Base-by-base conservation (phyloP, 2,113 vertebrate genomes). In the Entelurus aequoreus region DNA sequence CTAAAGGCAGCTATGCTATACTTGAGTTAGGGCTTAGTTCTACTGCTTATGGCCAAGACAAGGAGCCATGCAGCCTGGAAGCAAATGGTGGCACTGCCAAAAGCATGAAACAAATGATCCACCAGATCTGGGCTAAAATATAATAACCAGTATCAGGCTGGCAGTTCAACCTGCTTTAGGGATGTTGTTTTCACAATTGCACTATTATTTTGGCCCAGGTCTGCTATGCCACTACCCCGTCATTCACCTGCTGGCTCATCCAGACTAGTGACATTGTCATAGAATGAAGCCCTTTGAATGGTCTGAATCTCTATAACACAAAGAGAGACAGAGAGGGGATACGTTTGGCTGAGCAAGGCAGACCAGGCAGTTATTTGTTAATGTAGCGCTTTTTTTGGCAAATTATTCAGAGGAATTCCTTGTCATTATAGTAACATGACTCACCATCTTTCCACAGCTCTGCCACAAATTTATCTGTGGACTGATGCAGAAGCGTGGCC, bases 231-330 rank as follows among this genome's bases (percentile, higher is more conserved):
- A 88, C 85, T 67, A 86, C 81, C 90, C 88, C 88, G 68, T 84
- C 92, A 94, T 94, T 98, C 96, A 98, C 95, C 94, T 95, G 92
- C 92, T 77, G 93, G 88, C 85, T 97, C 93, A 93, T 95, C 94
- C 92, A 98, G 93, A 92, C 92, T 94, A 94, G 94, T 93, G 90
- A 96, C 91, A 95, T 86, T 96, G 93, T 97, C 96, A 97, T 98
- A 98, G 93, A 98, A 98, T 93, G 93, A 98, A 89, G 94, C 94
- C 93, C 94, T 97, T 93, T 97, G 96, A 92, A 97, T 91, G 93
- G 87, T 97, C 93, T 96, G 93, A 94, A 98, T 96, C 90, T 96
- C 95, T 98, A 94, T 87, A 89, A 92, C 89, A 92, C 89, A 94
- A 90, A 94, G 88, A 93, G 37, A 84, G 60, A 81, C 63, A 77